Evolutionary conservation across 1,140 invertebrate species (phyloP).

Genomic region (Bombus sylvicola): DNA sequence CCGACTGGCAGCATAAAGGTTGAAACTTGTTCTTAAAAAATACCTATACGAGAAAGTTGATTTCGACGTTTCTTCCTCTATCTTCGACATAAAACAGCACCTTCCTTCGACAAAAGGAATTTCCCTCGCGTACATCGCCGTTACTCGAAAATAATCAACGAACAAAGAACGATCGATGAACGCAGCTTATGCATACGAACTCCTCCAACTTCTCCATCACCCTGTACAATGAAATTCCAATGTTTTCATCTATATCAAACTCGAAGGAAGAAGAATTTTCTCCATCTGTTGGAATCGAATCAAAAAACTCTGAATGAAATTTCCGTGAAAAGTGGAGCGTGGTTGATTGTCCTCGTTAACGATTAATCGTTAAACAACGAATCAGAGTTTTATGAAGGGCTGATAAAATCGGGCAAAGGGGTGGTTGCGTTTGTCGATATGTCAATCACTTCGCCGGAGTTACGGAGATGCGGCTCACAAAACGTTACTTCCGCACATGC

Average conservation of each 20-base stretch:
- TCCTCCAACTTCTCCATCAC: not conserved
- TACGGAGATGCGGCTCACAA: constrained; percentile 25
- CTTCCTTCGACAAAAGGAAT: no score
- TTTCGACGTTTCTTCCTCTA: no score
- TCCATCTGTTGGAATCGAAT: no score
- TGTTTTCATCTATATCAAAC: not conserved
- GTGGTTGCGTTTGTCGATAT: constrained; percentile 56
- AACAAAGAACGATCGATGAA: not conserved
- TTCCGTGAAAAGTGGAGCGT: not conserved
- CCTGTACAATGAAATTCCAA: not conserved
- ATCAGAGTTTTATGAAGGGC: constrained; percentile 26
- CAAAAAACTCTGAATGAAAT: not conserved
- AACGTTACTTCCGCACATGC: constrained; percentile 30
- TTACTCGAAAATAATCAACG: not conserved
- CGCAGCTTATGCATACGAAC: not conserved
- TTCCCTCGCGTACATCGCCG: not conserved
- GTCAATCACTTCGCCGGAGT: constrained; percentile 46
- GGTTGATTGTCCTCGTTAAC: constrained; percentile 7
- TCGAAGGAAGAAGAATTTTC: not conserved
- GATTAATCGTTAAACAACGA: constrained; percentile 10
- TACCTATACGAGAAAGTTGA: no score
- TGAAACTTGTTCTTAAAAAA: no score
- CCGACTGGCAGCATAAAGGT: no score
- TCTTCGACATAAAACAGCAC: no score
- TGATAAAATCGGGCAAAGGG: constrained; percentile 35